Base-by-base conservation (phyloP, 1,140 invertebrate genomes). In the Conus ventricosus region DNA sequence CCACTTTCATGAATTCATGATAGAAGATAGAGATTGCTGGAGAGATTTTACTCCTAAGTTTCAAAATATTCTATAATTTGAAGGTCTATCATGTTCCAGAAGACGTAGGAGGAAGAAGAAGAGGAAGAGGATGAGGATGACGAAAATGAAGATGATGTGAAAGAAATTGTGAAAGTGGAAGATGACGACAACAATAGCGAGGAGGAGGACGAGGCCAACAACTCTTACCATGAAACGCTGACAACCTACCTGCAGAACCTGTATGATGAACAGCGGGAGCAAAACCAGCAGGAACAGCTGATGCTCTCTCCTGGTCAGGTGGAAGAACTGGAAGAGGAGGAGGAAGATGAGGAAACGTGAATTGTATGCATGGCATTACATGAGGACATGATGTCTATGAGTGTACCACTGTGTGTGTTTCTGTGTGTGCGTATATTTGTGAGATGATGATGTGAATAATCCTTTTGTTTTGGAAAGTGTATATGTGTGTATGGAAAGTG, bases 151-250 rank as follows among this genome's bases (percentile, higher is more conserved):
- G 67, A 71, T 7, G 67, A 71, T 13, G 23, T 20, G 67, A 20
- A 71, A 23, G 23, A 23, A 6, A 23, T 13, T 71, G 20, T 71
- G 15, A 23, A 23, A 20, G 20, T 20, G 7, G 23, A 71, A 6
- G 67, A 78, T 8, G 17, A 39, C 39, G 25, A 39, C 39, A 25
- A 78, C 39, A 20, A 84, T 63, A 25, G 23, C n/a, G 75, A 87
- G 5, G 67, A 76, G 20, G 85, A 87, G 20, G 85, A 78, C 4
- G 85, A 86, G 53, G 85, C 67, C 17, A n/a, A 7, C 27, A 20
- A 53, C 53, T n/a, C 17, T n/a, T 87, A 87, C 85, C 54, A 87
- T 27, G 85, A 87, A 25, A 71, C 78, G 85, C 85, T 87, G 85
- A 25, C 67, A 11, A 54, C 17, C 3, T 87, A 54, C 57, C 75